Conservation (phyloP, 2,888 invertebrate species). For the Drosophila paranaensis region DNA sequence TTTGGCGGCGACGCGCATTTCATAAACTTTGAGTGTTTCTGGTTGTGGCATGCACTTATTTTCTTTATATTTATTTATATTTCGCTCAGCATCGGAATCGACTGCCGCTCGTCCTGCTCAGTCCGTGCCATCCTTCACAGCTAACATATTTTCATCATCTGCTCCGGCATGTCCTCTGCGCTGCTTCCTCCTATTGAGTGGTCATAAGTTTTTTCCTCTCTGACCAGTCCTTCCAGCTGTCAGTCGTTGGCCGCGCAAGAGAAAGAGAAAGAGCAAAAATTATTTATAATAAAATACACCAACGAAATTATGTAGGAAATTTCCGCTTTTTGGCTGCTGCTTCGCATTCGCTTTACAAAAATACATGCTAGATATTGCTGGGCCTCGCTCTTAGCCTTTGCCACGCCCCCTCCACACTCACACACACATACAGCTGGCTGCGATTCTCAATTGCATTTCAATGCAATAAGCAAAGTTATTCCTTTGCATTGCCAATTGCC, state of each 20-base stretch:
- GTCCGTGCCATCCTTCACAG: conserved; percentile 36
- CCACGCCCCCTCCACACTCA: too few relatives aligned
- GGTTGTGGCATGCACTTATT: conserved; percentile 77
- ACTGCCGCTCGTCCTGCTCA: conserved; percentile 6
- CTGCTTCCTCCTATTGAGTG: conserved; percentile 67
- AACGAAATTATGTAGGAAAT: conserved; percentile 75
- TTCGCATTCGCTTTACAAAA: conserved; percentile 52
- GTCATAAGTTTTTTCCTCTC: conserved; percentile 50
- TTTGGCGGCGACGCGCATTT: conserved; percentile 78
- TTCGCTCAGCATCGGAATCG: conserved; percentile 56
- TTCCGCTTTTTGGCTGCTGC: conserved; percentile 56
- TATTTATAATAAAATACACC: conserved; percentile 74
- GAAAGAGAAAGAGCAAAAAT: conserved; percentile 28
- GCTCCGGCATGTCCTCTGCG: conserved; percentile 3
- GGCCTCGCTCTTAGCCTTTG: conserved; percentile 14
- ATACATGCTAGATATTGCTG: conserved; percentile 53
- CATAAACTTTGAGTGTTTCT: conserved; percentile 81
- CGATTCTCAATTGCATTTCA: conserved; percentile 75
- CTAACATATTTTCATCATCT: conserved; percentile 52
- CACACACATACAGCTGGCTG: conserved; percentile 21
- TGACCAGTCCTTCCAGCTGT: conserved; percentile 47
- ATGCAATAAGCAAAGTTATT: conserved; percentile 76
- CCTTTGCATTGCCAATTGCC: conserved; percentile 62
- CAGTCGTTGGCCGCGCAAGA: conserved; percentile 27
- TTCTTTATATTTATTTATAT: conserved; percentile 76